phyloP scores from a whole-genome alignment of 2,797 vertebrate genomes.

The Cygnus olor region DNA sequence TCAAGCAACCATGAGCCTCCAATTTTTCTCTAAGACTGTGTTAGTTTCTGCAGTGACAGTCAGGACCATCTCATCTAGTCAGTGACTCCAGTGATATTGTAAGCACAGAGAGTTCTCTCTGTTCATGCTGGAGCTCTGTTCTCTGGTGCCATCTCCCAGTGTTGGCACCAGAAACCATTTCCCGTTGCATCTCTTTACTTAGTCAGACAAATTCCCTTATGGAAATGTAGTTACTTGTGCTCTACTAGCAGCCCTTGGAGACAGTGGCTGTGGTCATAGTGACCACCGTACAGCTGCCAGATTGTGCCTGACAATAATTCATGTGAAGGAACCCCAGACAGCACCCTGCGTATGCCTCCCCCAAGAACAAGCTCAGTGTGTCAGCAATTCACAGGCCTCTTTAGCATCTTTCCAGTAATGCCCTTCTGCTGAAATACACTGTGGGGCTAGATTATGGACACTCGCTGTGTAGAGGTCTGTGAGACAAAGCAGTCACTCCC shows the following conservation, averaged over 20 bases:
- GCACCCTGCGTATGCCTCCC: too few species aligned
- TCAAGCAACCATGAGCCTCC: background rate
- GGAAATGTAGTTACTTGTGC: accelerated
- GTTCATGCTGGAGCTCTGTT: background rate
- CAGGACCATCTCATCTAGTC: background rate
- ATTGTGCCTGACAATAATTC: background rate
- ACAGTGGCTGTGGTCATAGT: background rate
- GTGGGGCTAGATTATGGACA: background rate
- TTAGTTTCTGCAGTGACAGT: background rate
- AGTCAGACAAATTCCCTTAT: background rate
- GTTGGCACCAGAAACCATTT: background rate
- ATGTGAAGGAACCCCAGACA: background rate
- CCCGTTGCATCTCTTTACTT: background rate
- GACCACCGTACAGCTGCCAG: background rate
- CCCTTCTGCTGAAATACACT: background rate
- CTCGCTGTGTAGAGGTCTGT: background rate
- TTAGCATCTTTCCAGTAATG: background rate
- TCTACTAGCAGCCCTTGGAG: background rate
- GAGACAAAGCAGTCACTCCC: background rate
- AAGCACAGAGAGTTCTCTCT: background rate
- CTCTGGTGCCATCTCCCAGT: background rate
- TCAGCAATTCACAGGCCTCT: background rate
- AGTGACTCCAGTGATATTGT: background rate
- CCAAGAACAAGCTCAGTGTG: background rate
- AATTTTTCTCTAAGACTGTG: background rate